Evolutionary conservation across 2,888 invertebrate species (phyloP), one percentile per base, ranked within the genome.

Genomic region (Drosophila merina): DNA sequence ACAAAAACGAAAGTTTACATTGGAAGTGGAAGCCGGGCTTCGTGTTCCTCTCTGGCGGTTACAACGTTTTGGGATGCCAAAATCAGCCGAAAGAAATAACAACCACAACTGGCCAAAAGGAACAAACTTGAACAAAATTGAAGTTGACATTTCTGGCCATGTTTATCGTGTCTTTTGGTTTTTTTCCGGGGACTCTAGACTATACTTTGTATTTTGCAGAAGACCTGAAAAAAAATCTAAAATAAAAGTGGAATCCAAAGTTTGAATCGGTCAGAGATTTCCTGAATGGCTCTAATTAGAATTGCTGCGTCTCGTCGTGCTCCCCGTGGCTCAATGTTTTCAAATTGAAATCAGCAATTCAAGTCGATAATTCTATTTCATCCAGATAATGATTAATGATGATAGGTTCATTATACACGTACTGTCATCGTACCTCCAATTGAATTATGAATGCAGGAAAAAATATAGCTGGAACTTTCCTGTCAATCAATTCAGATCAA

Each of bases 271-370:
- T 30, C 28, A 20, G 31, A 30, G 28, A 57, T 45, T 52, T 36
- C 42, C 56, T 88, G 79, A 88, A 89, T 89, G 75, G 79, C 74
- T 71, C 82, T 84, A 87, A 89, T 87, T 87, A 89, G 88, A 83
- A 88, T 87, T 76, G 80, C 67, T 75, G 77, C 67, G 56, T 79
- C 57, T 64, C 56, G 64, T 57, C 70, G 72, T 79, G 82, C 75
- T 48, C 54, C 56, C 48, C 56, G 74, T 57, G 49, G 85, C 51
- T 74, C 74, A 51, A 60, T 70, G 79, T 63, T 49, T 70, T 55
- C 68, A 52, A 20, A 14, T 14, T 14, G 14, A 33, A 85, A 64
- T 85, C 72, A 70, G 52, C 60, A 56, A 64, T 64, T 64, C 64
- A 67, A 64, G 54, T 64, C 68, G 55, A 38, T 67, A 67, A 64